Base-by-base conservation (phyloP, 2,797 vertebrate genomes). In the Cynodonichthys magdalenae region DNA sequence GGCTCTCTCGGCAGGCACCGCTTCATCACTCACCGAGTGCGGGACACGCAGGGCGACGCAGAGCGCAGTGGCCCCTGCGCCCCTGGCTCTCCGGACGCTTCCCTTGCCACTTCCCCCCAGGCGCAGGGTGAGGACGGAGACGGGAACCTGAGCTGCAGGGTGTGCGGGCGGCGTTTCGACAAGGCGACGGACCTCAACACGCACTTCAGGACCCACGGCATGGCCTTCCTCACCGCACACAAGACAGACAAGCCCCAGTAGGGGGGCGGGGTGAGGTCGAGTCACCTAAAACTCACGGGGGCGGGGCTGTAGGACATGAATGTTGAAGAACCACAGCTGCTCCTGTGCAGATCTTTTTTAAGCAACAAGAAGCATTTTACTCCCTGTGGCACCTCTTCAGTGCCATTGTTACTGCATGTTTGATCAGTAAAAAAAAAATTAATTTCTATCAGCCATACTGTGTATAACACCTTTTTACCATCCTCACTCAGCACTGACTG, bases 21-120 rank as follows among this genome's bases (percentile, higher is more conserved):
- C 51, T 97, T 98, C 92, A 99, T 99, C 90, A 93, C 94, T n/a
- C 97, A 99, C 90, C 95, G 96, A 53, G 95, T 97, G 79, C 94
- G 94, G 67, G 92, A 71, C 79, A 79, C 84, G 59, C 90, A 88
- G 41, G 68, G 87, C 15, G 84, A 89, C 15, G 20, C 67, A 5
- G 95, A 87, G 7, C 84, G 66, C 39, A 1, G 81, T 53, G 6
- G 77, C 47, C 54, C 75, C 6, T 65, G 72, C 0, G 0, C 63
- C 41, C 55, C 67, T 29, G 53, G 78, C 90, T 95, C 92, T 74
- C 92, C 87, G 58, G 93, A 90, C 80, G 94, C 85, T 53, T 92
- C 90, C 0, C 91, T 63, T 9, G 71, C 79, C 12, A 58, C 59
- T 68, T 90, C 89, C 44, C 90, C 92, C 0, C 87, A 80, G 34